Percentiles rank a stretch among this genome's conserved stretches.
Evolutionary conservation across 2,888 invertebrate species (phyloP).

Genomic region (Caenorhabditis japonica): DNA sequence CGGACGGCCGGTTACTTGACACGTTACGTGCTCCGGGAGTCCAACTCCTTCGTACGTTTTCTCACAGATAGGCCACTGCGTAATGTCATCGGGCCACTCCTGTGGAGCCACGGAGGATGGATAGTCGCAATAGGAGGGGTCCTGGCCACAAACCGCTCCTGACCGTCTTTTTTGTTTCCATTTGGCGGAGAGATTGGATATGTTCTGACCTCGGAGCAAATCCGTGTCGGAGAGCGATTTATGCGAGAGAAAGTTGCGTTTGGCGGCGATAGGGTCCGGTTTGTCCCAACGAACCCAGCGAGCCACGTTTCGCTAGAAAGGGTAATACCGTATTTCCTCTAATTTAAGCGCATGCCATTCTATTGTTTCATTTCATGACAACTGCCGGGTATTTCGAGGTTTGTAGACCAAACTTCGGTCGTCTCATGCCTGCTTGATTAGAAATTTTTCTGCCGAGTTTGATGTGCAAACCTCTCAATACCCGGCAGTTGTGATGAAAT

Average conservation of each 20-base stretch:
- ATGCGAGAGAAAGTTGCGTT: conserved; percentile 12
- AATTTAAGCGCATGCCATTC: no score
- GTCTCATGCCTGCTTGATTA: no score
- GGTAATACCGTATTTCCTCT: no score
- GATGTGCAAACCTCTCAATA: no score
- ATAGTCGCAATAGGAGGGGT: conserved; percentile 81
- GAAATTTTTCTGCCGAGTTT: no score
- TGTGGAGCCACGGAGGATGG: conserved; percentile 82
- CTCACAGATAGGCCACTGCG: conserved; percentile 87
- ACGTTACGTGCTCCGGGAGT: conserved; percentile 66
- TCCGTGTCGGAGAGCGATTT: conserved; percentile 38
- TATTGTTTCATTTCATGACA: no score
- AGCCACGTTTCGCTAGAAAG: conserved; percentile 30
- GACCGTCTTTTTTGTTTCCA: conserved; percentile 88
- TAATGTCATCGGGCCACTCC: conserved; percentile 95
- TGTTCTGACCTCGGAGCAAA: conserved; percentile 8
- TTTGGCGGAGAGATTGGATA: background rate
- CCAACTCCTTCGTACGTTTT: conserved; percentile 41
- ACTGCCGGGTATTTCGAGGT: no score
- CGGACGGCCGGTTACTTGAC: conserved; percentile 89
- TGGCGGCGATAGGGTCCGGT: conserved; percentile 3
- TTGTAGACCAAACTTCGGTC: no score
- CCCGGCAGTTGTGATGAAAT: no score
- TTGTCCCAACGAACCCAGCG: conserved; percentile 49
- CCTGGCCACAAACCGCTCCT: conserved; percentile 95